Base-by-base conservation (phyloP, 2,888 invertebrate genomes). In the Pantelozetes paolii region DNA sequence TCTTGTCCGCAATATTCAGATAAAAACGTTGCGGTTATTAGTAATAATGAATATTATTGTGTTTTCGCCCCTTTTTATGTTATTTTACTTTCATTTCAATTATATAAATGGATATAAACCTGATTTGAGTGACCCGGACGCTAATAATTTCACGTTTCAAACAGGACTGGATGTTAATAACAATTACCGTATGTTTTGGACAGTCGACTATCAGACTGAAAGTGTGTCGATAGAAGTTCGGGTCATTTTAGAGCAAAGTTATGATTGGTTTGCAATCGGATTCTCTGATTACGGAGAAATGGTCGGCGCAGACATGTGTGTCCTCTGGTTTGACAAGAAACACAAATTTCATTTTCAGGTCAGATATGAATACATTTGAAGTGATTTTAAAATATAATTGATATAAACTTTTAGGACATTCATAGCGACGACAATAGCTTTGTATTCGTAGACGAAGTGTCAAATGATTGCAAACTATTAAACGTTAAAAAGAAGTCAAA, bases 221-320 rank as follows among this genome's bases (percentile, higher is more conserved):
- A 85, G 85, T 79, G 80, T 80, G 36, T 73, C 74, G 13, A 75
- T 79, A 18, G 79, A 79, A 62, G 54, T 88, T 20, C 83, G 85
- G 71, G 79, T 87, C 9, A 54, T 73, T 6, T 32, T 75, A 11
- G 23, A 74, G 11, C 72, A 75, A 11, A 54, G 28, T 28, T 71
- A 75, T 28, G 77, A 79, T 45, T 94, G 93, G 93, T 88, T 94
- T 79, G 92, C 90, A 0, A 80, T 94, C 70, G 94, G 94, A 45
- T 94, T 93, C 83, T 94, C 94, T 0, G 88, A 91, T 80, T 87
- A 90, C 75, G 94, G 94, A 0, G 86, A 88, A 64, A 80, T 86
- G 2, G 86, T 86, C 76, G 87, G 88, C 57, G 90, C 92, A 0
- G 94, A 94, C 83, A 87, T 91, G 76, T 94, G 93, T 79, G 83